Evolutionary conservation across 2,797 vertebrate genomes (phyloP).

Genomic region (Lindbergichthys nudifrons): DNA sequence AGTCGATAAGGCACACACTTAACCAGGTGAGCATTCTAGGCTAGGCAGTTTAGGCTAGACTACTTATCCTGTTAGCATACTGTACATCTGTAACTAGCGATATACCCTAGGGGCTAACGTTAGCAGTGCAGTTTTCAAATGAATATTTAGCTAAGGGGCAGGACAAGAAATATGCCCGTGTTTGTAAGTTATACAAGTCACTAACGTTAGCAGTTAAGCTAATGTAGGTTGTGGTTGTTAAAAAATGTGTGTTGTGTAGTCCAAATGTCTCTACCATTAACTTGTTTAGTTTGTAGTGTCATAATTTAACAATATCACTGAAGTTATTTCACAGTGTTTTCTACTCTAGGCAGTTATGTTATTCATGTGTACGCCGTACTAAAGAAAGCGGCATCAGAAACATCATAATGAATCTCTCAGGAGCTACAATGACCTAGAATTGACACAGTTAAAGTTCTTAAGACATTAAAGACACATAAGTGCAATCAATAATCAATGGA

Average conservation of each 20-base stretch:
- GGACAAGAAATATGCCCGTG: neutral
- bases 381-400: neutral
- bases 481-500: slow-evolving; percentile 83
- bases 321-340: neutral
- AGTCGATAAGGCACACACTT: neutral
- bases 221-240: no score
- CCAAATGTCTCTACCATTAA: neutral
- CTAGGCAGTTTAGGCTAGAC: neutral
- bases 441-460: slow-evolving; percentile 16
- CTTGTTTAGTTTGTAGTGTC: neutral
- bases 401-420: slow-evolving; percentile 27
- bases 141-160: neutral
- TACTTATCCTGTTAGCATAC: neutral
- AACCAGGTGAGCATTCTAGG: neutral
- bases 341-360: no score
- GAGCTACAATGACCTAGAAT: slow-evolving; percentile 39
- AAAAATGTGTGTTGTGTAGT: no score
- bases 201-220: no score
- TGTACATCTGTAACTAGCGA: neutral
- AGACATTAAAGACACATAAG: slow-evolving; percentile 45
- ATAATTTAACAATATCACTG: neutral
- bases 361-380: neutral
- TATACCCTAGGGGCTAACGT: neutral
- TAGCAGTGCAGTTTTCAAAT: neutral
- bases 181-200: no score